Evolutionary conservation across 2,113 vertebrate genomes (phyloP).

Genomic region (Athene cunicularia): DNA sequence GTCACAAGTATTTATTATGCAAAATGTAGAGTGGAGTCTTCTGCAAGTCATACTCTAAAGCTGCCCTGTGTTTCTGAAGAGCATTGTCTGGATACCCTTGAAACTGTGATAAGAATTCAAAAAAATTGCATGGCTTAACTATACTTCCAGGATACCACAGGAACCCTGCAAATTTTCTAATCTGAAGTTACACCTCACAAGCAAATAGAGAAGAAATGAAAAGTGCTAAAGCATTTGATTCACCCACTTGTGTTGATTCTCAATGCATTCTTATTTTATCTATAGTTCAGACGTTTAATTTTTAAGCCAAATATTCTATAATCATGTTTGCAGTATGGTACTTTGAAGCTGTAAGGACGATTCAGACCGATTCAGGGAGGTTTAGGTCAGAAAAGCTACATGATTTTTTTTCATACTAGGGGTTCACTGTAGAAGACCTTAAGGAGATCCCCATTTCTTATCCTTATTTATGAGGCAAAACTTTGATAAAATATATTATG

Average conservation of each 20-base stretch:
- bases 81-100: not conserved
- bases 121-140: not conserved
- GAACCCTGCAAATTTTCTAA: not conserved
- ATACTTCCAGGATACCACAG: not conserved
- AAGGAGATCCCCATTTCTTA: not conserved
- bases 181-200: not conserved
- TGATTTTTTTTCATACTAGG: not conserved
- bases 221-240: not conserved
- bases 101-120: not conserved
- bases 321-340: not conserved
- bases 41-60: not conserved
- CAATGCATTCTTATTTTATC: not conserved
- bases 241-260: not conserved
- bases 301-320: not conserved
- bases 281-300: not conserved
- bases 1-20: not conserved
- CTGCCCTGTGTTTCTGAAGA: not conserved
- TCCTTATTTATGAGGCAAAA: not conserved
- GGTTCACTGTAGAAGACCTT: not conserved
- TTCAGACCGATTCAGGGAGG: not conserved
- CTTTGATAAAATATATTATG: not conserved
- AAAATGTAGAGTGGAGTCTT: not conserved
- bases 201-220: not conserved
- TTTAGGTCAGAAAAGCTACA: not conserved
- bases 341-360: not conserved